Evolutionary conservation across 2,888 invertebrate genomes (phyloP), one percentile per base, ranked within the genome.

Genomic region (Danaus chrysippus): DNA sequence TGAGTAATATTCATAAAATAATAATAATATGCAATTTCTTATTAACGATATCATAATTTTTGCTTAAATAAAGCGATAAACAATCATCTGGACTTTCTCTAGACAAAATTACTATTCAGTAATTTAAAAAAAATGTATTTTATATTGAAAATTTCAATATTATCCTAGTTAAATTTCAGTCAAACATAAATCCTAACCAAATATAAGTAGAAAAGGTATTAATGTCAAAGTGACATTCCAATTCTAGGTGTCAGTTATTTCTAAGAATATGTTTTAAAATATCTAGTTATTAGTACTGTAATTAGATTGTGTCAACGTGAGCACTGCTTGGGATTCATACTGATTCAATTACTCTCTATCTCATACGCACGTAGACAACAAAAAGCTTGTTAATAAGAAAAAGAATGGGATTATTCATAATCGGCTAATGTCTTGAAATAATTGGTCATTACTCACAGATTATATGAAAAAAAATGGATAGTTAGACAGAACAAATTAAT

Each of bases 281-380:
- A 42, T 59, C n/a, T 59, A 63, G 58, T 63, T 62, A 65, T 57
- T 65, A 65, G 64, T 44, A 59, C 53, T 52, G 70, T 87, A 84
- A 86, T 83, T 73, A 76, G 86, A 86, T 87, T 84, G 81, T 72
- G 64, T 70, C 69, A 71, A 67, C 71, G 67, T 62, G 67, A 58
- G 78, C 83, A 84, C 73, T 84, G 61, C 58, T 78, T 68, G 59
- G 86, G 86, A 78, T 87, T 86, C 87, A 49, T 73, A 73, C 74
- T 85, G 84, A 87, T 86, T 86, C 78, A 78, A 86, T 86, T 84
- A 86, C 71, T 69, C 61, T 67, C 63, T 67, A 68, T 68, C 54
- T 42, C n/a, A 63, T 64, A 63, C 68, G 58, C 60, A 68, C 63
- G 64, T 15, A 57, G 54, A 52, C 64, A 62, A 64, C 60, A 43